Evolutionary conservation across 2,113 vertebrate genomes (phyloP).

Genomic region (Psilopsiagon aurifrons): DNA sequence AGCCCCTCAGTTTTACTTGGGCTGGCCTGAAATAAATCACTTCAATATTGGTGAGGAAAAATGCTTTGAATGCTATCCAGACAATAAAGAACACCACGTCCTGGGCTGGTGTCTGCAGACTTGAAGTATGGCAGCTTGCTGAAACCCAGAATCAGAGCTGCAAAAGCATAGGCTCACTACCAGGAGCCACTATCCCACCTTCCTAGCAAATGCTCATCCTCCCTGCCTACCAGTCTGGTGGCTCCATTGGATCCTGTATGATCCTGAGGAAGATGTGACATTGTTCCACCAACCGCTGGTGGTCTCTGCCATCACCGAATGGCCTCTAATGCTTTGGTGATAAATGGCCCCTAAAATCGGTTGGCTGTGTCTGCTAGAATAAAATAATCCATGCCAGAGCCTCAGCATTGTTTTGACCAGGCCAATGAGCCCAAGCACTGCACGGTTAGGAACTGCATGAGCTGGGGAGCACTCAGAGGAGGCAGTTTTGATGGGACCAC

Average conservation of each 20-base stretch:
- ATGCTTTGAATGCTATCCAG: background rate
- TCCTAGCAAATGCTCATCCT: background rate
- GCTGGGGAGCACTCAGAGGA: background rate
- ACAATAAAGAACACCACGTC: background rate
- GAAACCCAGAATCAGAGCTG: slow-evolving; percentile 22
- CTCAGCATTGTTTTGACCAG: background rate
- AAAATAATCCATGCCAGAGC: background rate
- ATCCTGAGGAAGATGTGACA: accelerated
- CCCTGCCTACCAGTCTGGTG: background rate
- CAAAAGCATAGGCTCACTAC: background rate
- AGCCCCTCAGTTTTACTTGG: background rate
- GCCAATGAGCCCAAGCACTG: background rate
- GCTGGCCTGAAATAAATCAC: background rate
- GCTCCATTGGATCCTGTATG: background rate
- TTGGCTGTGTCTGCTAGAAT: background rate
- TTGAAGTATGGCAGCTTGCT: background rate
- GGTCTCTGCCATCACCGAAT: background rate
- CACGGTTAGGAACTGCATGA: background rate
- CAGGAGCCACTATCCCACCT: slow-evolving; percentile 12
- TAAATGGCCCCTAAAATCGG: accelerated
- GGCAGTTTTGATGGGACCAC: background rate
- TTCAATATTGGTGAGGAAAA: background rate
- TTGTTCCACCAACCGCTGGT: background rate
- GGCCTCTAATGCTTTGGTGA: background rate
- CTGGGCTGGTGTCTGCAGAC: background rate